Percentiles rank a stretch among this genome's conserved stretches.
phyloP scores from a whole-genome alignment of 2,113 vertebrate species.

The Dermatemys mawii region DNA sequence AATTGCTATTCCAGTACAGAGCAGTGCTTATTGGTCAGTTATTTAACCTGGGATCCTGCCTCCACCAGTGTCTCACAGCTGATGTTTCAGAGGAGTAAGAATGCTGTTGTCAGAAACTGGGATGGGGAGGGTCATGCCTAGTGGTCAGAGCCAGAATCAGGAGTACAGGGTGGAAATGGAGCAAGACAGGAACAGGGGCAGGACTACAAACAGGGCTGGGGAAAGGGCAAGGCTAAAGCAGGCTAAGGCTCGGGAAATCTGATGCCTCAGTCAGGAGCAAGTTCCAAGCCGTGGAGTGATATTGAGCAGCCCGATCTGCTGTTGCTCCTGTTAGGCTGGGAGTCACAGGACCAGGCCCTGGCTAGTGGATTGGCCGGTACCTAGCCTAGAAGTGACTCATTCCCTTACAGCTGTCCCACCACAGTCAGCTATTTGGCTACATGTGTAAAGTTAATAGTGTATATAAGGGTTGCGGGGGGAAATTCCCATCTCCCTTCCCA shows the following conservation, averaged over 20 bases:
- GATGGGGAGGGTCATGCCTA: background rate
- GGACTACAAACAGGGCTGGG: background rate
- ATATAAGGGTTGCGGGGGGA: background rate
- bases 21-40: background rate
- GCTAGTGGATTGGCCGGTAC: background rate
- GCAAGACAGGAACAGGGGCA: background rate
- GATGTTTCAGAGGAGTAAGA: background rate
- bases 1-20: background rate
- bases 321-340: background rate
- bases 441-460: background rate
- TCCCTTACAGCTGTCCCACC: background rate
- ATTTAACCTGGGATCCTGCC: constrained; percentile 14
- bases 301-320: background rate
- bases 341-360: background rate
- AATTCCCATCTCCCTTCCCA: background rate
- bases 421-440: background rate
- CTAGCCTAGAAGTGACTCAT: background rate
- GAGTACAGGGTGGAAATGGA: background rate
- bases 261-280: background rate
- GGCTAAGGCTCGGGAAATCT: background rate
- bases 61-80: constrained; percentile 14
- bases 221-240: background rate
- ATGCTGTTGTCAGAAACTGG: background rate
- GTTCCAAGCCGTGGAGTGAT: background rate
- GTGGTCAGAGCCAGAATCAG: background rate